Evolutionary conservation across 2,888 invertebrate genomes (phyloP).

Genomic region (Pollenia griseotomentosa): DNA sequence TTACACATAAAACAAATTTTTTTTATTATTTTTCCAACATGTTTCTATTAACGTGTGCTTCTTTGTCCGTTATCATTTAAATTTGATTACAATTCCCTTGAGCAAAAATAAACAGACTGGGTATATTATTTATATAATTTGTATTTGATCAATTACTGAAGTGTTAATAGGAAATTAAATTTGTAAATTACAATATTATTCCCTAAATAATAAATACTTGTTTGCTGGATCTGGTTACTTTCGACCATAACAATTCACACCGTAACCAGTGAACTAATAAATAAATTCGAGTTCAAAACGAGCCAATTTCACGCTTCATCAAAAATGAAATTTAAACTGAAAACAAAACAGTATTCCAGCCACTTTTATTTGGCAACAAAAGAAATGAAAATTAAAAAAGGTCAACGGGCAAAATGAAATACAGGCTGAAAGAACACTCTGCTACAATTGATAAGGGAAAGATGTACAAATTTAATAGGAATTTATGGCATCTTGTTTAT

Average conservation of each 20-base stretch:
- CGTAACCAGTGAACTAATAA: conserved; percentile 65
- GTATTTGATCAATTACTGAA: conserved; percentile 78
- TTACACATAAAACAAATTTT: too few species aligned
- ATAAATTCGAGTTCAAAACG: conserved; percentile 72
- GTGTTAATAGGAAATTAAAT: conserved; percentile 82
- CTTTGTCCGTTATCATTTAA: too few species aligned
- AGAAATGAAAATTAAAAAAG: conserved; percentile 38
- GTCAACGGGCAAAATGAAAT: conserved; percentile 64
- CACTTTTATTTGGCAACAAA: conserved; percentile 44
- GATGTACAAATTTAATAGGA: not conserved
- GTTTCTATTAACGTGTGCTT: too few species aligned
- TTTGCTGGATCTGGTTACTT: conserved; percentile 26
- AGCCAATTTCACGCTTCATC: conserved; percentile 83
- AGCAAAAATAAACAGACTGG: too few species aligned
- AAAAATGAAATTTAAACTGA: conserved; percentile 75
- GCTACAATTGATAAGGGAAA: conserved; percentile 25
- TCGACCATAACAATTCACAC: conserved; percentile 62
- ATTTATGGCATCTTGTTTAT: too few species aligned
- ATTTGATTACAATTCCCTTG: too few species aligned
- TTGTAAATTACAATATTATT: conserved; percentile 72
- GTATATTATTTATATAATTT: not conserved
- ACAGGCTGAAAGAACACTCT: conserved; percentile 43
- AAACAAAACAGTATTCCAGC: conserved; percentile 7
- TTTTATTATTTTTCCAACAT: too few species aligned
- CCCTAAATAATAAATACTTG: conserved; percentile 20